These are phyloP conservation scores for Phoxinus phoxinus DNA, from an alignment of 2,113 vertebrate genomes.

Conservation along the genomic window DNA sequence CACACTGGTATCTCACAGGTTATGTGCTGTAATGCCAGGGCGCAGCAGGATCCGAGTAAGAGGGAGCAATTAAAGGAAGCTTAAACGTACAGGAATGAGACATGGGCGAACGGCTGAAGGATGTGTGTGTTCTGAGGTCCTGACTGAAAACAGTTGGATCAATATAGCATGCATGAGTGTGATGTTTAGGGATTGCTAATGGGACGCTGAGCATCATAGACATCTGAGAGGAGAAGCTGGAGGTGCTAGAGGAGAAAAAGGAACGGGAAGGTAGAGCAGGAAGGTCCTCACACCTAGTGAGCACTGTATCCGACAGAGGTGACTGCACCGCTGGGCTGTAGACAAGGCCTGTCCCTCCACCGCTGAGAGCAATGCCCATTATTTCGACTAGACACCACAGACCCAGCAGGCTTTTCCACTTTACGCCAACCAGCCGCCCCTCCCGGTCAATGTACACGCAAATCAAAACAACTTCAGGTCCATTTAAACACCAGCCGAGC, in stretches of 20 bases:
- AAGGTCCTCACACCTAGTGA: conserved; percentile 25
- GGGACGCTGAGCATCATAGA: conserved; percentile 16
- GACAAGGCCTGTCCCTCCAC: conserved; percentile 26
- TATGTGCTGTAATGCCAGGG: background rate
- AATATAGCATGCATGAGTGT: conserved; percentile 31
- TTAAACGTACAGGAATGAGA: background rate
- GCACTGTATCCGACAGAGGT: conserved; percentile 28
- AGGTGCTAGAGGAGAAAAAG: conserved; percentile 34
- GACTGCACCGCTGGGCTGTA: conserved; percentile 46
- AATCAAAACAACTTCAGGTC: conserved; percentile 45
- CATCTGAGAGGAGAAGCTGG: background rate
- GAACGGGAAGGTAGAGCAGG: conserved; percentile 45
- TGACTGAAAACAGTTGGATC: conserved; percentile 27
- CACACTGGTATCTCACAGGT: conserved; percentile 6
- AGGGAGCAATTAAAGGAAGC: conserved; percentile 1
- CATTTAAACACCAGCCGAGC: conserved; percentile 58
- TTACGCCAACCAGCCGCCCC: conserved; percentile 51
- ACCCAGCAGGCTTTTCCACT: conserved; percentile 67
- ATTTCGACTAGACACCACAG: conserved; percentile 55
- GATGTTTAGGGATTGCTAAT: conserved; percentile 50
- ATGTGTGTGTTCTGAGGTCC: conserved; percentile 14
- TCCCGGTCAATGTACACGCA: conserved; percentile 26
- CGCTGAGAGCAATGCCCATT: conserved; percentile 61
- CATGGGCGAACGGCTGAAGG: background rate
- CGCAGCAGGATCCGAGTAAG: background rate